phyloP scores from a whole-genome alignment of 2,888 invertebrate species.

The Lagria hirta region DNA sequence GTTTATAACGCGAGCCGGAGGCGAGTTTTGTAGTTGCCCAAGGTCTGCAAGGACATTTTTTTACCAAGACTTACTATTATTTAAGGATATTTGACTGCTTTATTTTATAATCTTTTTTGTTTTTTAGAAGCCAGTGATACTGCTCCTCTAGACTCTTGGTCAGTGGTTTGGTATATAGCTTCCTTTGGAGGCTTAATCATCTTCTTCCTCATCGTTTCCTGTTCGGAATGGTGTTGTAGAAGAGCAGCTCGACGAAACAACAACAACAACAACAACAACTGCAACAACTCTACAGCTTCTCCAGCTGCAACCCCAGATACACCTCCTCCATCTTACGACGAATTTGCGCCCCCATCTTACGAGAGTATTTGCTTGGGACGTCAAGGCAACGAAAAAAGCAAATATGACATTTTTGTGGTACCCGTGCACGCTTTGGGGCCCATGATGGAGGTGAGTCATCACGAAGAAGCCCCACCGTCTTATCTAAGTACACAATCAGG shows the following conservation, averaged over 20 bases:
- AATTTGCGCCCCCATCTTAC: constrained; percentile 60
- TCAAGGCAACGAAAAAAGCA: constrained; percentile 48
- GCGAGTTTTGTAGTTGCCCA: background rate
- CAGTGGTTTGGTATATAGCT: constrained; percentile 61
- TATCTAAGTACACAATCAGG: constrained; percentile 28
- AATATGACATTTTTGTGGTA: constrained; percentile 56
- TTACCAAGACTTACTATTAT: background rate
- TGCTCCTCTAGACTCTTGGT: constrained; percentile 56
- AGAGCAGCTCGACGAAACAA: constrained; percentile 35
- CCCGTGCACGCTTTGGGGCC: constrained; percentile 52
- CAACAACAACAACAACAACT: constrained; percentile 17
- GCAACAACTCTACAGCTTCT: constrained; percentile 53
- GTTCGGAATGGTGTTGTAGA: constrained; percentile 61
- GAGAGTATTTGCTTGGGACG: constrained; percentile 52
- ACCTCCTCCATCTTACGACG: constrained; percentile 60
- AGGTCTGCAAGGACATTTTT: too few species aligned
- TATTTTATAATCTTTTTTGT: constrained; percentile 17
- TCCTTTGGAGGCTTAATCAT: constrained; percentile 60
- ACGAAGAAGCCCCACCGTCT: constrained; percentile 40
- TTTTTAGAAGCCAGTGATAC: constrained; percentile 35
- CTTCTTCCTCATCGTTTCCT: constrained; percentile 60
- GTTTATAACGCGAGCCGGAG: too few species aligned
- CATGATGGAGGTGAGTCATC: constrained; percentile 37
- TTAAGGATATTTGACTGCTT: constrained; percentile 6
- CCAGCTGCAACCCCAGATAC: constrained; percentile 42